Conservation (phyloP, 2,797 vertebrate species). For the Oreochromis mossambicus region DNA sequence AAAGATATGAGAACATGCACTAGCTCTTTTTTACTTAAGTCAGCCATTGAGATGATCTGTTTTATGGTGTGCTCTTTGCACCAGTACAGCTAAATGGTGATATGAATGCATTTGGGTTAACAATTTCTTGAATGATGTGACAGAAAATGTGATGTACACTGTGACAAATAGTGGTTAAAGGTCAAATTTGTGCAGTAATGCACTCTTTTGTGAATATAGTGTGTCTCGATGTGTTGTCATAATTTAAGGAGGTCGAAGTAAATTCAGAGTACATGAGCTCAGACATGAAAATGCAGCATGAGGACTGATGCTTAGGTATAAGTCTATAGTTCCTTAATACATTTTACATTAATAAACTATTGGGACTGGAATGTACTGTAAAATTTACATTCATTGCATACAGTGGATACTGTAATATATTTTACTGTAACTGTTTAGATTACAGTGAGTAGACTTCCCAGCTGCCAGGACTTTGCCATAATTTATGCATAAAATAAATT, state of each 20-base stretch:
- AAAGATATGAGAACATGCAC: background rate
- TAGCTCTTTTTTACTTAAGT: background rate
- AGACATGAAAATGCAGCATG: background rate
- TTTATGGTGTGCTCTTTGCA: background rate
- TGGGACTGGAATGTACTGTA: background rate
- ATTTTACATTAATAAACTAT: background rate
- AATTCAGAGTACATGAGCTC: background rate
- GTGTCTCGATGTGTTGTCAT: background rate
- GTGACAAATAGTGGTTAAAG: background rate
- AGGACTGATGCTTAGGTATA: background rate
- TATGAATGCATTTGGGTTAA: rapidly evolving
- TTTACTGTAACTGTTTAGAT: background rate
- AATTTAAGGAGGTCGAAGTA: background rate
- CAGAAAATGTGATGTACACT: background rate
- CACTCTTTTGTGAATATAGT: background rate
- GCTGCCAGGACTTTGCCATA: rapidly evolving
- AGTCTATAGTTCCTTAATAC: background rate
- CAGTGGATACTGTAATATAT: background rate
- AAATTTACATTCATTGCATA: background rate
- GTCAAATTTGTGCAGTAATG: background rate
- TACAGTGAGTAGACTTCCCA: background rate
- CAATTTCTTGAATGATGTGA: background rate
- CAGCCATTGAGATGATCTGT: background rate
- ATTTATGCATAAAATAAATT: background rate
- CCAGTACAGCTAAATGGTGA: background rate